Percentiles rank a stretch among this genome's conserved stretches.
These are phyloP conservation scores for Sebastes baramenuke DNA, from an alignment of 2,797 vertebrate genomes.

Conservation along the genomic window DNA sequence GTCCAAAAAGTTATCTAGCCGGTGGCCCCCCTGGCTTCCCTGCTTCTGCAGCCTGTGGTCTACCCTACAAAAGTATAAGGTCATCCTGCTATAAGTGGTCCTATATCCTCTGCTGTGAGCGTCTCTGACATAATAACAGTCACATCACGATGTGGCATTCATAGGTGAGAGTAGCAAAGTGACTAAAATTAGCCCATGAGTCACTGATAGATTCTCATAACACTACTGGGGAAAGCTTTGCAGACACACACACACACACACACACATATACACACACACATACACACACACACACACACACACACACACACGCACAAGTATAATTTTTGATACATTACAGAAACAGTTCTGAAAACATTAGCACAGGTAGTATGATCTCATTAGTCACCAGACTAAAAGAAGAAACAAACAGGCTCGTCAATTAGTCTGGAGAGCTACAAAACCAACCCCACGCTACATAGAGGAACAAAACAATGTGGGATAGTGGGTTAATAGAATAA, in stretches of 20 bases:
- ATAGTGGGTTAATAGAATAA: conserved; percentile 39
- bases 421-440: neutral
- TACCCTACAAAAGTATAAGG: neutral
- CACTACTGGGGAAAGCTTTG: neutral
- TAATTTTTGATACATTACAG: neutral
- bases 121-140: conserved; percentile 24
- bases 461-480: conserved; percentile 24
- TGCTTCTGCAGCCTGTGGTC: neutral
- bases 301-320: neutral
- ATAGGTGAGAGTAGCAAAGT: conserved; percentile 25
- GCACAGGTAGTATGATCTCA: conserved; percentile 10
- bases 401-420: neutral
- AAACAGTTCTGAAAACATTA: conserved; percentile 23
- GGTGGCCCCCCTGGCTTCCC: no score
- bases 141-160: conserved; percentile 6
- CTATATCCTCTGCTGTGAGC: neutral
- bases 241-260: neutral
- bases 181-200: conserved; percentile 45
- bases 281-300: no score
- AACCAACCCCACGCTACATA: neutral
- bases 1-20: no score
- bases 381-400: neutral
- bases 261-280: fast-evolving
- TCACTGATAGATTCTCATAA: conserved; percentile 37
- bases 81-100: conserved; percentile 2